These are phyloP conservation scores for Neuroscelio doddi DNA, from an alignment of 2,888 invertebrate species.

Conservation along the genomic window DNA sequence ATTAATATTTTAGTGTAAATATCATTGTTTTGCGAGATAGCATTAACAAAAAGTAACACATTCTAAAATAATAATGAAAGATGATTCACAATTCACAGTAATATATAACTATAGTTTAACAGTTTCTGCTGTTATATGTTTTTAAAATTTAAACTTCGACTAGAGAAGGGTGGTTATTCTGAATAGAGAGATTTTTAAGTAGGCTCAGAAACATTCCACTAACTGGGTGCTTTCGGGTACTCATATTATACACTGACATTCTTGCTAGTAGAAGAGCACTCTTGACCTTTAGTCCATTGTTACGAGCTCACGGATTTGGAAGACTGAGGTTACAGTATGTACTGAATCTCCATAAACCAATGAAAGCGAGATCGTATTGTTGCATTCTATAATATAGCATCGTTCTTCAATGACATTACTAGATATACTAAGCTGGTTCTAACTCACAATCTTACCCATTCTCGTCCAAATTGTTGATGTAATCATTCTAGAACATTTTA, in stretches of 20 bases:
- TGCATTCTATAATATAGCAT: constrained; percentile 4
- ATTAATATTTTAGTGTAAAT: neutral
- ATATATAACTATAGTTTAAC: neutral
- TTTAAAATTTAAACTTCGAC: constrained; percentile 22
- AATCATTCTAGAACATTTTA: too few relatives aligned
- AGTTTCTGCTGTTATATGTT: constrained; percentile 16
- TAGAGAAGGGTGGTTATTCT: constrained; percentile 24
- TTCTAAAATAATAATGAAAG: too few relatives aligned
- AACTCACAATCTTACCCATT: too few relatives aligned
- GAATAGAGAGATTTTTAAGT: constrained; percentile 32
- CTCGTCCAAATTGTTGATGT: too few relatives aligned
- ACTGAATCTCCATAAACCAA: constrained; percentile 19
- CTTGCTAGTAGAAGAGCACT: constrained; percentile 48
- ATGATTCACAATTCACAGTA: too few relatives aligned
- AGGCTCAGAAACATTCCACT: constrained; percentile 26
- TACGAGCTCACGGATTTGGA: constrained; percentile 36
- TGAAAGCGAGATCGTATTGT: constrained; percentile 15
- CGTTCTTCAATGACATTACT: constrained; percentile 3
- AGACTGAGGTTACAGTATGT: constrained; percentile 29
- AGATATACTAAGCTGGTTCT: too few relatives aligned
- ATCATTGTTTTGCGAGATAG: neutral
- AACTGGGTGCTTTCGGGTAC: constrained; percentile 46
- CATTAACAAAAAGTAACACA: too few relatives aligned
- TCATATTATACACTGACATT: constrained; percentile 57
- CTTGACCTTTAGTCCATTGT: constrained; percentile 59